Conservation (phyloP, 2,888 invertebrate genomes). For the Mythimna loreyi region DNA sequence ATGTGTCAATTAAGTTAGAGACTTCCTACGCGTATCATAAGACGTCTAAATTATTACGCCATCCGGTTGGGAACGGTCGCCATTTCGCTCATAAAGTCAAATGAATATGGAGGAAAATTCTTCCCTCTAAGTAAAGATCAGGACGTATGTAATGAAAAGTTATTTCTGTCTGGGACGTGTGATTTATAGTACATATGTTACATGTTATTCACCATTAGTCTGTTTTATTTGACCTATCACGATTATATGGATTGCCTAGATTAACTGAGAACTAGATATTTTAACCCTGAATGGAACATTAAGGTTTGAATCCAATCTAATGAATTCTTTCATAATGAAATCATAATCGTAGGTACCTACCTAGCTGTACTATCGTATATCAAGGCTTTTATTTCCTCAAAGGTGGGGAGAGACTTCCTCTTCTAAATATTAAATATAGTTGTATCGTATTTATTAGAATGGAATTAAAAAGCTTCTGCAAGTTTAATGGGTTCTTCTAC, state of each 20-base stretch:
- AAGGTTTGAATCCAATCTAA: slow-evolving; percentile 12
- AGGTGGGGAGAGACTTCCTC: neutral
- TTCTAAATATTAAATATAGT: too few species aligned
- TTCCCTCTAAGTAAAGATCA: slow-evolving; percentile 6
- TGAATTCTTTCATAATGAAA: slow-evolving; percentile 26
- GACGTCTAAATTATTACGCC: slow-evolving; percentile 18
- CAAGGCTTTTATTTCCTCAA: neutral
- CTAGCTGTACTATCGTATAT: neutral
- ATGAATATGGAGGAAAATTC: slow-evolving; percentile 25
- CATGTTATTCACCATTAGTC: slow-evolving; percentile 29
- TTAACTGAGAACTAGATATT: slow-evolving; percentile 22
- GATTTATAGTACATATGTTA: slow-evolving; percentile 21
- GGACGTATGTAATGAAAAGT: slow-evolving; percentile 32
- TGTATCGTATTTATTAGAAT: too few species aligned
- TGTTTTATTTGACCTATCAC: slow-evolving; percentile 41
- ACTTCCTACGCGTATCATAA: slow-evolving; percentile 15
- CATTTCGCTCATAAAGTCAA: slow-evolving; percentile 19
- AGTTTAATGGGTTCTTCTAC: too few species aligned
- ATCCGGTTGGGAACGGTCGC: slow-evolving; percentile 1
- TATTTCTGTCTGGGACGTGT: slow-evolving; percentile 2
- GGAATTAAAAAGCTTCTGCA: too few species aligned
- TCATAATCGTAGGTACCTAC: slow-evolving; percentile 10
- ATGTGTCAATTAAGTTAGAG: slow-evolving; percentile 10
- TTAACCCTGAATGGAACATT: slow-evolving; percentile 44
- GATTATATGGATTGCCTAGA: slow-evolving; percentile 19